A percentile compares a stretch with the other conserved stretches of the same genome.
phyloP scores from a whole-genome alignment of 2,797 vertebrate species.

The Pteropus rufus region DNA sequence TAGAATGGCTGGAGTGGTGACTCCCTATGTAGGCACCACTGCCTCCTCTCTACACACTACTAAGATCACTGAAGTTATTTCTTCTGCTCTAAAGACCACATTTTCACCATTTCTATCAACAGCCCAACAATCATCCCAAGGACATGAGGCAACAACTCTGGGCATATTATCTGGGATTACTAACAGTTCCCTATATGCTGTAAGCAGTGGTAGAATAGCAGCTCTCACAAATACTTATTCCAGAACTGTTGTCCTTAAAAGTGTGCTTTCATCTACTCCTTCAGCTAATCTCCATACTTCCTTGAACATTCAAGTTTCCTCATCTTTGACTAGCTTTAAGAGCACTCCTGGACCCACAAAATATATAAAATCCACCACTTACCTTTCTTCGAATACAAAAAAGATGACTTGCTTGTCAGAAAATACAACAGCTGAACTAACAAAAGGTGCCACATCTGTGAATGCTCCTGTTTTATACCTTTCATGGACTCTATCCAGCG shows the following conservation, averaged over 20 bases:
- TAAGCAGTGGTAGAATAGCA: not conserved
- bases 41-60: not conserved
- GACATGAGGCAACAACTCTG: not conserved
- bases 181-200: not conserved
- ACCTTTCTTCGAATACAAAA: not conserved
- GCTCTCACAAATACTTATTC: not conserved
- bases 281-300: slow-evolving; percentile 2
- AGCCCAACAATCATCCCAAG: not conserved
- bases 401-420: slow-evolving; percentile 36
- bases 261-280: not conserved
- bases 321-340: slow-evolving; percentile 7
- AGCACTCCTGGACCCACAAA: not conserved
- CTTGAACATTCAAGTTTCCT: not conserved
- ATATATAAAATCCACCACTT: not conserved
- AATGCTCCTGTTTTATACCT: not conserved
- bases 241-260: not conserved
- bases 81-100: not conserved
- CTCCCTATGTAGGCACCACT: not conserved
- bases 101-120: slow-evolving; percentile 17
- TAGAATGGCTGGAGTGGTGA: not conserved
- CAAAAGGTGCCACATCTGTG: not conserved
- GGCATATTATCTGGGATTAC: not conserved
- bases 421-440: not conserved
- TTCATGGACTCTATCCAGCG: not conserved
- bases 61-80: slow-evolving; percentile 24